phyloP scores from a whole-genome alignment of 2,888 invertebrate species.

The Myopa testacea region DNA sequence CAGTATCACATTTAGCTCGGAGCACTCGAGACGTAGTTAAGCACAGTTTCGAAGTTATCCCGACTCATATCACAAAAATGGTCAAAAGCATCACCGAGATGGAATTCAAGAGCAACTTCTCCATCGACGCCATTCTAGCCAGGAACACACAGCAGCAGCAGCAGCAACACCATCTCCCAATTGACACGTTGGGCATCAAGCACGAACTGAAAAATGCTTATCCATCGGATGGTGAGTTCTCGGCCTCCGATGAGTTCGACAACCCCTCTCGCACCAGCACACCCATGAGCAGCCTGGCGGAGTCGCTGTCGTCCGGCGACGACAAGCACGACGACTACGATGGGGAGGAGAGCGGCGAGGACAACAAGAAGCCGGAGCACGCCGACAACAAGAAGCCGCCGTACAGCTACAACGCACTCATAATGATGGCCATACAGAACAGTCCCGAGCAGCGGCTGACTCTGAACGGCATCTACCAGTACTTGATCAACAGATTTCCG shows the following conservation, averaged over 20 bases:
- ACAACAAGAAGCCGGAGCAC: slow-evolving; percentile 49
- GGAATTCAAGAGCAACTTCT: slow-evolving; percentile 78
- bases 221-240: slow-evolving; percentile 59
- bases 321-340: slow-evolving; percentile 51
- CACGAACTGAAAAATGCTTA: slow-evolving; percentile 48
- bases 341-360: slow-evolving; percentile 51
- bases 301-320: slow-evolving; percentile 57
- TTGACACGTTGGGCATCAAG: slow-evolving; percentile 47
- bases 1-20: slow-evolving; percentile 59
- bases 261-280: slow-evolving; percentile 64
- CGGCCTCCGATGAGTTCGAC: slow-evolving; percentile 63
- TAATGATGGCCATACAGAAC: slow-evolving; percentile 99
- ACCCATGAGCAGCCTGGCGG: slow-evolving; percentile 65
- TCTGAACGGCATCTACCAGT: slow-evolving; percentile 96
- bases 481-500: slow-evolving; percentile 97
- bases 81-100: slow-evolving; percentile 63
- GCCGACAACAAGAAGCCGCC: slow-evolving; percentile 83
- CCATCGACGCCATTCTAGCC: slow-evolving; percentile 83
- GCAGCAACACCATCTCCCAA: slow-evolving; percentile 39
- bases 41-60: slow-evolving; percentile 40
- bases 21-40: slow-evolving; percentile 37
- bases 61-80: slow-evolving; percentile 52
- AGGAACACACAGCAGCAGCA: slow-evolving; percentile 66
- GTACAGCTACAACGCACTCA: slow-evolving; percentile 98
- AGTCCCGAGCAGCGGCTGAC: slow-evolving; percentile 94